These are phyloP conservation scores for Raillietiella orientalis DNA, from an alignment of 2,888 invertebrate species.

Conservation along the genomic window DNA sequence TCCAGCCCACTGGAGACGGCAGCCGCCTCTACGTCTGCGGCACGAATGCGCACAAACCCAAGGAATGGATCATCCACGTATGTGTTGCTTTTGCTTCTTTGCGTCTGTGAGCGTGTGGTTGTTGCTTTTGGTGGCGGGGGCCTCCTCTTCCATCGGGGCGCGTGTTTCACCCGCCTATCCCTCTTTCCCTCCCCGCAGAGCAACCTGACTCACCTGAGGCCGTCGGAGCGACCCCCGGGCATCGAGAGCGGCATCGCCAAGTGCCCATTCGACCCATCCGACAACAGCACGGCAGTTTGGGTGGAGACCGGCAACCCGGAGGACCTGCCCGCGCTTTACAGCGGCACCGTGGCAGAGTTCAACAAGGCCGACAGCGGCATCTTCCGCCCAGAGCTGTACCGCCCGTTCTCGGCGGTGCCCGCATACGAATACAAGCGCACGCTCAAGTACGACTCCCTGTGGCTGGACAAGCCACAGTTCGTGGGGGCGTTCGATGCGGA, in stretches of 20 bases:
- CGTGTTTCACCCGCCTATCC: too few relatives aligned
- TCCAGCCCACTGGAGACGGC: slow-evolving; percentile 72
- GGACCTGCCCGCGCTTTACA: slow-evolving; percentile 65
- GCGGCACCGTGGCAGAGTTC: slow-evolving; percentile 90
- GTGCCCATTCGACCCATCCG: slow-evolving; percentile 87
- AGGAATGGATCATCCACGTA: slow-evolving; percentile 80
- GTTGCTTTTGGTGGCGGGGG: too few relatives aligned
- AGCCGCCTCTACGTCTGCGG: slow-evolving; percentile 66
- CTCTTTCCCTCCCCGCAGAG: slow-evolving; percentile 8
- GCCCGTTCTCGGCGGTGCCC: slow-evolving; percentile 45
- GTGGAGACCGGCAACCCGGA: slow-evolving; percentile 85
- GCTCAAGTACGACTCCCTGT: slow-evolving; percentile 85
- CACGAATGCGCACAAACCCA: slow-evolving; percentile 76
- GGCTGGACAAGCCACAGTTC: slow-evolving; percentile 95
- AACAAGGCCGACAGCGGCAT: slow-evolving; percentile 91
- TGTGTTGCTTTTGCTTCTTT: too few relatives aligned
- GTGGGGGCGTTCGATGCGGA: slow-evolving; percentile 86
- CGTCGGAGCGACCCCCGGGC: slow-evolving; percentile 64
- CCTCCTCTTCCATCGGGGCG: too few relatives aligned
- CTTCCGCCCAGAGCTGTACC: slow-evolving; percentile 72
- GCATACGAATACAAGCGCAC: slow-evolving; percentile 75
- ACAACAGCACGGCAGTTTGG: slow-evolving; percentile 92
- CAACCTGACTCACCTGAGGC: slow-evolving; percentile 35
- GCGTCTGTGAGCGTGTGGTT: too few relatives aligned
- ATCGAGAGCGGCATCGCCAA: slow-evolving; percentile 79